A percentile compares a stretch with the other conserved stretches of the same genome.
Conservation (phyloP, 2,888 invertebrate species). For the Cynaeus angustus region DNA sequence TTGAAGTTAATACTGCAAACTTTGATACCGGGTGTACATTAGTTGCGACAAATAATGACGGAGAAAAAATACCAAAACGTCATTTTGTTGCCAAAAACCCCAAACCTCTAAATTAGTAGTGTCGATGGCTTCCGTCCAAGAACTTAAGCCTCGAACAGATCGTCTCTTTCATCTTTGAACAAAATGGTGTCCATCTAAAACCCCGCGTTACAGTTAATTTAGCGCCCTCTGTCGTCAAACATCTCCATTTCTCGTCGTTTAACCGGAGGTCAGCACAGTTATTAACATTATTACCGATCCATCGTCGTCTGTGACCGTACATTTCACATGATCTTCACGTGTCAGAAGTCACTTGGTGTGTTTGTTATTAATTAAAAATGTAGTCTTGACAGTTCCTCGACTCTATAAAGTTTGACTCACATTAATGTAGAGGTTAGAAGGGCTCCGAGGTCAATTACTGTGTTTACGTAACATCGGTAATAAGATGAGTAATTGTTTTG, state of each 20-base stretch:
- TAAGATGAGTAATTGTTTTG: slow-evolving; percentile 64
- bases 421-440: slow-evolving; percentile 65
- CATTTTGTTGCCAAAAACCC: too few relatives aligned
- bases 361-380: slow-evolving; percentile 55
- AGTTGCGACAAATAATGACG: neutral
- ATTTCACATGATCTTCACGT: slow-evolving; percentile 47
- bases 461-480: slow-evolving; percentile 66
- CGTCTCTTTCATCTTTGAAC: neutral
- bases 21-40: too few relatives aligned
- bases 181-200: slow-evolving; percentile 3
- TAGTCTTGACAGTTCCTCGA: slow-evolving; percentile 57
- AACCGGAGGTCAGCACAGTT: slow-evolving; percentile 4
- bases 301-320: slow-evolving; percentile 8
- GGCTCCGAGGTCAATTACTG: slow-evolving; percentile 63
- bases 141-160: neutral
- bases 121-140: neutral
- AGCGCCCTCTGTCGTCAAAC: neutral
- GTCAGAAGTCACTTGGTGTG: slow-evolving; percentile 60
- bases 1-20: too few relatives aligned
- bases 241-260: neutral
- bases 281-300: slow-evolving; percentile 26
- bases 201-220: slow-evolving; percentile 2
- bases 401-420: slow-evolving; percentile 60
- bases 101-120: neutral
- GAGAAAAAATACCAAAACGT: neutral